Conservation (phyloP, 2,113 vertebrate species). For the Cinclus mexicanus region DNA sequence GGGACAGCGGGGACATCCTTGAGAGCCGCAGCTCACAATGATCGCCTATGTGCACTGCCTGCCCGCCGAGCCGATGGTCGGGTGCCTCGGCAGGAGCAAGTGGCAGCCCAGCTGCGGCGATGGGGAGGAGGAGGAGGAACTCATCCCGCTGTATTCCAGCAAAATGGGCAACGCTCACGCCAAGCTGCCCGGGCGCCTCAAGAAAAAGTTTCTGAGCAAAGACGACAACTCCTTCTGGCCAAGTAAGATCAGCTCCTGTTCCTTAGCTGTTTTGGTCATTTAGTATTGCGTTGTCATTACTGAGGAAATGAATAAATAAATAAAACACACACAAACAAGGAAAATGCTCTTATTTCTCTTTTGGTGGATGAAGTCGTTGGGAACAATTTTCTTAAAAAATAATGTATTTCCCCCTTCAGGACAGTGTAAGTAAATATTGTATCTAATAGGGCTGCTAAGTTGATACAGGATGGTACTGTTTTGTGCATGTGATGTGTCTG, state of each 20-base stretch:
- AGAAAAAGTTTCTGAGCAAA: slow-evolving; percentile 79
- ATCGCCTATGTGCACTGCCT: slow-evolving; percentile 83
- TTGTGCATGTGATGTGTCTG: not conserved
- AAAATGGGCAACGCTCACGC: slow-evolving; percentile 80
- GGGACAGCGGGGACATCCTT: slow-evolving; percentile 68
- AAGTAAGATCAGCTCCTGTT: slow-evolving; percentile 67
- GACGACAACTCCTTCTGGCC: slow-evolving; percentile 81
- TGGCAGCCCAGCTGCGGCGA: slow-evolving; percentile 75
- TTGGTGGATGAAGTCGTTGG: not conserved
- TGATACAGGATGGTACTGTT: not conserved
- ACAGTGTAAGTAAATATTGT: not conserved
- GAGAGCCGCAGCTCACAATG: slow-evolving; percentile 74
- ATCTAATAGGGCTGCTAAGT: not conserved
- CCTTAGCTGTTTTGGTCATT: not conserved
- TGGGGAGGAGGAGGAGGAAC: slow-evolving; percentile 74
- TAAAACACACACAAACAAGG: not conserved
- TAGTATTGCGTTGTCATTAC: not conserved
- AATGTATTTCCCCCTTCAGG: not conserved
- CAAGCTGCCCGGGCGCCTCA: slow-evolving; percentile 70
- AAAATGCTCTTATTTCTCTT: not conserved
- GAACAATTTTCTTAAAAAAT: not conserved
- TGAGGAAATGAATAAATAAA: not conserved
- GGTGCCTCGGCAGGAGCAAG: slow-evolving; percentile 78
- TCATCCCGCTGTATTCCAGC: slow-evolving; percentile 62
- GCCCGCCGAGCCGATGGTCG: slow-evolving; percentile 76